These are phyloP conservation scores for Spondyliosoma cantharus DNA, from an alignment of 2,797 vertebrate genomes.

Conservation along the genomic window DNA sequence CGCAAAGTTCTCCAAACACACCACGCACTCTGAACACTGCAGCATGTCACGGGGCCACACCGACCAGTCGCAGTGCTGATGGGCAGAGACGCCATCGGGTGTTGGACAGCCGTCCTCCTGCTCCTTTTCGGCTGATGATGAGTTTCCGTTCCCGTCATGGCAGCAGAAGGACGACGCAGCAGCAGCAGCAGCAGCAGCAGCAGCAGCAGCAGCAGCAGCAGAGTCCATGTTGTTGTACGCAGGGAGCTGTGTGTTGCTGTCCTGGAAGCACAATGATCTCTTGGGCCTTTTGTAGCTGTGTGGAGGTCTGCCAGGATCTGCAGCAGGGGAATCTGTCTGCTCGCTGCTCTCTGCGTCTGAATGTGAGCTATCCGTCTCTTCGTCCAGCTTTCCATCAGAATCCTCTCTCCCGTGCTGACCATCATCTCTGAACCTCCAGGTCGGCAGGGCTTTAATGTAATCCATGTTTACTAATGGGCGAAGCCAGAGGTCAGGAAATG, in stretches of 20 bases:
- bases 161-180: neutral
- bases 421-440: slow-evolving; percentile 89
- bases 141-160: slow-evolving; percentile 13
- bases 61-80: slow-evolving; percentile 87
- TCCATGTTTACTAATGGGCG: slow-evolving; percentile 93
- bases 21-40: slow-evolving; percentile 94
- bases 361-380: slow-evolving; percentile 34
- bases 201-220: slow-evolving; percentile 16
- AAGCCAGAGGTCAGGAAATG: slow-evolving; percentile 97
- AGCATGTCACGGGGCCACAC: slow-evolving; percentile 90
- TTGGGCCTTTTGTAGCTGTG: neutral
- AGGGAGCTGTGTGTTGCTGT: neutral
- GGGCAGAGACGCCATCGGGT: slow-evolving; percentile 37
- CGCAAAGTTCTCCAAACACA: slow-evolving; percentile 96
- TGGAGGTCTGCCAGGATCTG: neutral
- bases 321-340: neutral
- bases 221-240: neutral
- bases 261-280: slow-evolving; percentile 2
- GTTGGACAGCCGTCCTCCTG: slow-evolving; percentile 52
- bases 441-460: slow-evolving; percentile 93
- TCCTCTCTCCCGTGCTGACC: slow-evolving; percentile 61
- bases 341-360: slow-evolving; percentile 33
- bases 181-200: slow-evolving; percentile 20
- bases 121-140: slow-evolving; percentile 42
- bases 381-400: slow-evolving; percentile 3